Conservation (phyloP, 2,888 invertebrate genomes). For the Prosopocoilus inquinatus region DNA sequence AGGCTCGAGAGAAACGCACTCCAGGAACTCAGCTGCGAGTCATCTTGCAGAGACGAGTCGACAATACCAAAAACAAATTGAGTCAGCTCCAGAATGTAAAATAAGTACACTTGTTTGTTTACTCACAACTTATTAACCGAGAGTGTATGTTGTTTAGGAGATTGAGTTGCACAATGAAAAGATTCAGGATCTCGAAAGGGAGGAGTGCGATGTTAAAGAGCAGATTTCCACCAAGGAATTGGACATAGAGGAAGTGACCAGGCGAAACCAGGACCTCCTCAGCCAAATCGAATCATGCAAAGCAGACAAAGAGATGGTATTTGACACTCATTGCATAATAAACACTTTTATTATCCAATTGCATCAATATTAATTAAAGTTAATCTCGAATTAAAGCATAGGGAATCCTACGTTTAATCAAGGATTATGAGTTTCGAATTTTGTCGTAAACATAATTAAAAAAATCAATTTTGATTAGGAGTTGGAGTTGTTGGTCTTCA, state of each 20-base stretch:
- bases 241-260: slow-evolving; percentile 5
- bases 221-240: slow-evolving; percentile 1
- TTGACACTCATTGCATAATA: not conserved
- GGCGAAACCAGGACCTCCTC: not conserved
- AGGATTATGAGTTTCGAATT: not conserved
- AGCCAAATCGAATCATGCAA: slow-evolving; percentile 38
- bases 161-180: slow-evolving; percentile 16
- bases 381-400: too few relatives aligned
- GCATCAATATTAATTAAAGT: too few relatives aligned
- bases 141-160: slow-evolving; percentile 14
- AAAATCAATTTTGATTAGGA: slow-evolving; percentile 49
- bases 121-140: not conserved
- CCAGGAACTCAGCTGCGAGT: slow-evolving; percentile 50
- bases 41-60: slow-evolving; percentile 57
- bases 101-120: slow-evolving; percentile 1
- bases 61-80: slow-evolving; percentile 58
- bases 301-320: slow-evolving; percentile 47
- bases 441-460: not conserved
- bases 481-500: slow-evolving; percentile 61
- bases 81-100: slow-evolving; percentile 55
- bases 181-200: slow-evolving; percentile 6
- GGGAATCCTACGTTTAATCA: too few relatives aligned
- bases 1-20: slow-evolving; percentile 55
- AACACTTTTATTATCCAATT: not conserved
- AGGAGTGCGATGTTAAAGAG: slow-evolving; percentile 29